Percentiles rank a stretch among this genome's conserved stretches.
phyloP scores from a whole-genome alignment of 2,113 vertebrate genomes.

The Chauna torquata region DNA sequence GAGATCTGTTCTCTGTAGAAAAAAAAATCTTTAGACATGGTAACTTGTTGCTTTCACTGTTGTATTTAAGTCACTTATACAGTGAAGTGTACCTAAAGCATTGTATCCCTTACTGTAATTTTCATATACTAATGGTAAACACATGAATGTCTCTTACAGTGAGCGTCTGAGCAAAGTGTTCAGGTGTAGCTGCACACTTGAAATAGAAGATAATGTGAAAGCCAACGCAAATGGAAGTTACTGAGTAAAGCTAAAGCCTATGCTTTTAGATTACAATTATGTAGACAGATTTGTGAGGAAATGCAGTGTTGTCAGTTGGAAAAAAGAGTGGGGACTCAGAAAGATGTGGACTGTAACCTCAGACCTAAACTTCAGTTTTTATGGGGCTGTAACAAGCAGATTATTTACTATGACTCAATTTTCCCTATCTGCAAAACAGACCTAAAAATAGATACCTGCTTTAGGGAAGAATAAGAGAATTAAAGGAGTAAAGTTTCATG shows the following conservation, averaged over 20 bases:
- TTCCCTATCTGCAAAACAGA: conserved; percentile 9
- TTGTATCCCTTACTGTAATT: background rate
- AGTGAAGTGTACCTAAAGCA: background rate
- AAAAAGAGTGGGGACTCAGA: background rate
- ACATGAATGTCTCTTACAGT: background rate
- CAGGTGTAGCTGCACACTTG: background rate
- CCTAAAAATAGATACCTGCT: conserved; percentile 24
- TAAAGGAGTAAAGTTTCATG: conserved; percentile 28
- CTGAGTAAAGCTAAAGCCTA: background rate
- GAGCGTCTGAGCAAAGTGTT: too few relatives aligned
- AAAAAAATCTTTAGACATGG: background rate
- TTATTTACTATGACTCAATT: background rate
- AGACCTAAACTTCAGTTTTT: background rate
- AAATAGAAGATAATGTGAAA: conserved; percentile 9
- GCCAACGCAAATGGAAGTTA: background rate
- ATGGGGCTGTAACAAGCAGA: background rate
- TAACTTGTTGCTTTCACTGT: background rate
- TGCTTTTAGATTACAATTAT: background rate
- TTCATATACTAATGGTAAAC: conserved; percentile 7
- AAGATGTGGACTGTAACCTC: background rate
- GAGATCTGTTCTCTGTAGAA: background rate
- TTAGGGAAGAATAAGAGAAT: conserved; percentile 10
- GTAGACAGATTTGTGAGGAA: background rate
- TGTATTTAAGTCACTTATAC: background rate
- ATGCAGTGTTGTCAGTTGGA: background rate